Evolutionary conservation across 2,888 invertebrate genomes (phyloP), one percentile per base, ranked within the genome.

Genomic region (Tipula confusa): DNA sequence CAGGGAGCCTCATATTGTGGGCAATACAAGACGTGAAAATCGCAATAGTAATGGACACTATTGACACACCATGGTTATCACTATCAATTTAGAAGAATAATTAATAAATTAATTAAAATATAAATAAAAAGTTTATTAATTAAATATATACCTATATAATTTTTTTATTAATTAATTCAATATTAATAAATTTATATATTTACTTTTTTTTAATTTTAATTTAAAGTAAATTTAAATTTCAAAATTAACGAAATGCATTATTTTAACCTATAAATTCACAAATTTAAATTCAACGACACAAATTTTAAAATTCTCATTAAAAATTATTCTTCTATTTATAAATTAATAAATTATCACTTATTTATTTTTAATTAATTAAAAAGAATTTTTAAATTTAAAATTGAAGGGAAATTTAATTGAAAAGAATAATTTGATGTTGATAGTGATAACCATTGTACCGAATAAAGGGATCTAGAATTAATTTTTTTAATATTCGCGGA

Each of bases 41-140:
- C 87, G 89, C 85, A 89, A 89, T 83, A 89, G 88, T 84, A 88
- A 88, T 33, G 87, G 88, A 85, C 89, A 89, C 85, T 90, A 90
- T 88, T 90, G 89, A 90, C 85, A 85, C 82, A 89, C 89, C 86
- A 89, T 89, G 89, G 87, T 89, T 85, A 89, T 89, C 83, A 89
- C 89, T 86, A 89, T 89, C 85, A 89, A 89, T 85, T 87, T 89
- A 87, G 89, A 89, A 86, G 87, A 89, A 86, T 87, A 87, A 84
- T 28, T 33, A 33, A 43, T 43, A 43, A 43, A 43, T 79, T 7
- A 64, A 13, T 83, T 82, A 80, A 80, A 80, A n/a, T 29, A 80
- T 29, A 28, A 28, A 24, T 28, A 79, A 79, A n/a, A n/a, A n/a
- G n/a, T n/a, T n/a, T n/a, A n/a, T n/a, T n/a, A n/a, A n/a, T n/a